Evolutionary conservation across 2,797 vertebrate genomes (phyloP), one percentile per base, ranked within the genome.

Genomic region (Moxostoma hubbsi): DNA sequence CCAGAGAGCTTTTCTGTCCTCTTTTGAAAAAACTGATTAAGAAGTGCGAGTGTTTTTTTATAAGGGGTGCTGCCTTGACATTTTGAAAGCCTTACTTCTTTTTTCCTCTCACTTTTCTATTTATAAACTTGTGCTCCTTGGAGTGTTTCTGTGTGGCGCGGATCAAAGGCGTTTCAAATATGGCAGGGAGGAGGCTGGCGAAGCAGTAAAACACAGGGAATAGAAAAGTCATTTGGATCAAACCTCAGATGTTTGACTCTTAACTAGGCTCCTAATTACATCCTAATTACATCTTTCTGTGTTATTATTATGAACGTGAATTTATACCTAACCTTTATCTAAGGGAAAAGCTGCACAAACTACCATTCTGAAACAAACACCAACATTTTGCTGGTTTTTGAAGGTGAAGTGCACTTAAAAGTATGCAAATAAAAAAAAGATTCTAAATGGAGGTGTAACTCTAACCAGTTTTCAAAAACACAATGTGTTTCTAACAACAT

Each of bases 131-230:
- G 54, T 4, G 72, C 80, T 86, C 79, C 82, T 84, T 63, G 6
- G 82, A 84, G 84, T 82, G 79, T 86, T 86, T 82, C 84, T 80
- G 77, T 36, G 66, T 83, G 82, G 76, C 65, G 63, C 70, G 74
- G 80, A 86, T 86, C 85, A 86, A 86, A 86, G 80, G 82, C 62
- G 50, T 79, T 84, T 80, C 58, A 83, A 85, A 84, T 83, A 69
- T 81, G 82, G 78, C 71, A 69, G 67, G 82, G 79, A 76, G 79
- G 82, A 81, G 79, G 71, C 58, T 75, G 81, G 66, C 61, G 65
- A 70, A 51, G 59, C 79, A 75, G 76, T 81, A 84, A 83, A 83
- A 86, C 73, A 75, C 46, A 57, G 79, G 82, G 82, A 83, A 74
- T 70, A 80, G 76, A 79, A 73, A 81, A 82, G 82, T 76, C 57